Conservation (phyloP, 2,888 invertebrate genomes). For the Hipparchia sbordonii region DNA sequence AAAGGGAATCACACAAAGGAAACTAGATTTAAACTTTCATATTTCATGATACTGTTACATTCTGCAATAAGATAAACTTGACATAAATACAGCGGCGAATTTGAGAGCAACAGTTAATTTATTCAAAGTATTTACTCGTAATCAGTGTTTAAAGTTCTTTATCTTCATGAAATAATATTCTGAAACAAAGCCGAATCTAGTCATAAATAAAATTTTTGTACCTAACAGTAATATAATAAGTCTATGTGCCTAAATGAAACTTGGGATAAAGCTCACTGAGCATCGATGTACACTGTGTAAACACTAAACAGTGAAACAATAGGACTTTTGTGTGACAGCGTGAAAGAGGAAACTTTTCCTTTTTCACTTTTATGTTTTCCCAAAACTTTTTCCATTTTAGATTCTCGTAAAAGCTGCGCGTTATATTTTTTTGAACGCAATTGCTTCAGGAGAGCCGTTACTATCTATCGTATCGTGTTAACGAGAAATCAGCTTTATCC, state of each 20-base stretch:
- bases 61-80: too few species aligned
- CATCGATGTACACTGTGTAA: background rate
- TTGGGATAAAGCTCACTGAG: background rate
- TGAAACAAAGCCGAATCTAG: too few species aligned
- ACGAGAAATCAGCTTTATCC: background rate
- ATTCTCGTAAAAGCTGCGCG: background rate
- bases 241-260: background rate
- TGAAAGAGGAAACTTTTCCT: conserved; percentile 14
- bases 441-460: background rate
- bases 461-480: too few species aligned
- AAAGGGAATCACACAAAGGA: too few species aligned
- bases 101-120: too few species aligned
- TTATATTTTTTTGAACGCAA: background rate
- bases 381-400: conserved; percentile 11
- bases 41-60: too few species aligned
- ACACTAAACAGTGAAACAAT: conserved; percentile 4
- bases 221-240: background rate
- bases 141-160: too few species aligned
- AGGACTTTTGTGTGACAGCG: background rate
- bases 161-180: too few species aligned
- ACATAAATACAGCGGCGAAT: too few species aligned
- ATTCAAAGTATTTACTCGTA: too few species aligned
- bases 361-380: conserved; percentile 3
- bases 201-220: background rate
- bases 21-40: too few species aligned